Evolutionary conservation across 2,113 vertebrate genomes (phyloP).

Genomic region (Sterna hirundo): DNA sequence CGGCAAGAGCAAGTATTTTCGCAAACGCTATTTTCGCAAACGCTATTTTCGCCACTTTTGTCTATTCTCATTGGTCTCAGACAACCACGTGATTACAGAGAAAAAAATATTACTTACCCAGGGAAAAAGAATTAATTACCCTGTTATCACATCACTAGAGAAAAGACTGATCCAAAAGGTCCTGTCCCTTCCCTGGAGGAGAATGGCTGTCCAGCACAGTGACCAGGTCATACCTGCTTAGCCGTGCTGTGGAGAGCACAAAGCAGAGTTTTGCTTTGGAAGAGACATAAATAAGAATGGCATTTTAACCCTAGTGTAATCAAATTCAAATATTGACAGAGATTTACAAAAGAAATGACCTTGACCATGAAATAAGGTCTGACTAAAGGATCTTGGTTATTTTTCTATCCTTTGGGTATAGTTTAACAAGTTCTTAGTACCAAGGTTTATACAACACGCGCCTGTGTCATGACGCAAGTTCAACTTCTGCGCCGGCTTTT

Average conservation of each 20-base stretch:
- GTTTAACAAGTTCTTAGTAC: background rate
- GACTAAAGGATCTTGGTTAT: background rate
- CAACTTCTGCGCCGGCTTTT: background rate
- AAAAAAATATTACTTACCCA: background rate
- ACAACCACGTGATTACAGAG: background rate
- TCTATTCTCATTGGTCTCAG: background rate
- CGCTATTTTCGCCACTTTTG: background rate
- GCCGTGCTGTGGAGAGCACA: background rate
- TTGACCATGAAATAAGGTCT: background rate
- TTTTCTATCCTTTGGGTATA: background rate
- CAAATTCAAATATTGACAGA: background rate
- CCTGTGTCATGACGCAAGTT: background rate
- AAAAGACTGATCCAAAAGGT: background rate
- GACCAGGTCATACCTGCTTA: background rate
- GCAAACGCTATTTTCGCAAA: fast-evolving
- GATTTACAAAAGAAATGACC: background rate
- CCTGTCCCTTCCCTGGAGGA: background rate
- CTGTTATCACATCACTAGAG: background rate
- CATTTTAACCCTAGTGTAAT: background rate
- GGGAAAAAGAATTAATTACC: background rate
- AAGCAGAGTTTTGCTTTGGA: background rate
- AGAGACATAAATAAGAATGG: background rate
- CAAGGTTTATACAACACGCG: background rate
- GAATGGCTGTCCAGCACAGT: background rate
- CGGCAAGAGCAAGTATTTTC: background rate